Percentiles rank a stretch among this genome's conserved stretches.
These are phyloP conservation scores for Nettapus auritus DNA, from an alignment of 2,113 vertebrate species.

Conservation along the genomic window DNA sequence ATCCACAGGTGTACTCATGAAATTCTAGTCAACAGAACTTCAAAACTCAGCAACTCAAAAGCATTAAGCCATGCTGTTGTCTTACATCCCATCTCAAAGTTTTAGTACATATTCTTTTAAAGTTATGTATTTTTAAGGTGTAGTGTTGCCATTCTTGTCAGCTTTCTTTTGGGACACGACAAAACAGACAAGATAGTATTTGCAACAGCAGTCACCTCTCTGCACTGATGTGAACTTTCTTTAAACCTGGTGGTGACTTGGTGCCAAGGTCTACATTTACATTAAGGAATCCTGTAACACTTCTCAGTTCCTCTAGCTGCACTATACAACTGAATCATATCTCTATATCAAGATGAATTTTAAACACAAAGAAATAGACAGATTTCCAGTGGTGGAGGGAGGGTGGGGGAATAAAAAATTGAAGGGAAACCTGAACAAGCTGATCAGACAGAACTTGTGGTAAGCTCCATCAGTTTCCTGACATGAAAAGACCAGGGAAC, in stretches of 20 bases:
- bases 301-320: not conserved
- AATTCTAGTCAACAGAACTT: not conserved
- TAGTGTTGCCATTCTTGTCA: not conserved
- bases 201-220: not conserved
- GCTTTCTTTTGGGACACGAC: not conserved
- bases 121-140: not conserved
- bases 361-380: not conserved
- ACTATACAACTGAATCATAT: not conserved
- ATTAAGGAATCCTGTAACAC: not conserved
- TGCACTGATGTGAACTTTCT: not conserved
- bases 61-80: not conserved
- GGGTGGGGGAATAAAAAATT: not conserved
- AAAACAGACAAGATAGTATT: not conserved
- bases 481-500: not conserved
- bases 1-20: not conserved
- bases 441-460: not conserved
- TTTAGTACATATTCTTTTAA: not conserved
- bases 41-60: not conserved
- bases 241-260: not conserved
- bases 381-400: not conserved
- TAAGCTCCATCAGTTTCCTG: not conserved
- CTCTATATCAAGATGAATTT: not conserved
- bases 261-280: not conserved
- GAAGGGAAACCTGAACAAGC: not conserved
- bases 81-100: not conserved